These are phyloP conservation scores for Cydia pomonella DNA, from an alignment of 1,140 invertebrate genomes.

Conservation along the genomic window DNA sequence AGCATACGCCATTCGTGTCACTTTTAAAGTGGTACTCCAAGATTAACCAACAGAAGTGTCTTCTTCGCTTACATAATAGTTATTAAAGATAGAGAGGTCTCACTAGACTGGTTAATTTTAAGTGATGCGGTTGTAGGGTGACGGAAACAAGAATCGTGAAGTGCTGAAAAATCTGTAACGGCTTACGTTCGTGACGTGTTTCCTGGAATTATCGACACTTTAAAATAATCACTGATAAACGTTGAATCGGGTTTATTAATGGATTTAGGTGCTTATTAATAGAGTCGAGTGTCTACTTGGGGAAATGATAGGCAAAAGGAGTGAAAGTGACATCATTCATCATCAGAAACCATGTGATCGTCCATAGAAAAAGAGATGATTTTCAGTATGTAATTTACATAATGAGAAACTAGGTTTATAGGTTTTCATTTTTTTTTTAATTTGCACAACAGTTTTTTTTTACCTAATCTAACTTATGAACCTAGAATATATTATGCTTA, in stretches of 20 bases:
- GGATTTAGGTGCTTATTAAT: background rate
- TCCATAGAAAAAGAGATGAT: too few relatives aligned
- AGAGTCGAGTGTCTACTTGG: background rate
- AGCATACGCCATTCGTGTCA: background rate
- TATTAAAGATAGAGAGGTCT: too few relatives aligned
- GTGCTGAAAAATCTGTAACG: slow-evolving; percentile 16
- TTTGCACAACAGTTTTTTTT: too few relatives aligned
- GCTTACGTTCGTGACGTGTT: background rate
- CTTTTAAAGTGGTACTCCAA: background rate
- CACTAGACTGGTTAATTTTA: background rate
- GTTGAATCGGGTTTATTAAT: background rate
- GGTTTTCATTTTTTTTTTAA: too few relatives aligned
- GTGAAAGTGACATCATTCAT: too few relatives aligned
- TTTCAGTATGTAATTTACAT: too few relatives aligned
- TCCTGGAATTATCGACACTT: slow-evolving; percentile 3
- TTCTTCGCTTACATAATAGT: background rate
- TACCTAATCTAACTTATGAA: too few relatives aligned
- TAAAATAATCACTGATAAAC: slow-evolving; percentile 15
- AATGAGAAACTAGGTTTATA: too few relatives aligned
- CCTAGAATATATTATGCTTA: too few relatives aligned
- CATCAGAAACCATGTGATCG: too few relatives aligned
- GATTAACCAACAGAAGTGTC: background rate
- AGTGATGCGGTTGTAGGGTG: background rate
- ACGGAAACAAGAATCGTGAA: background rate
- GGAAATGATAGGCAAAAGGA: background rate